Percentiles rank a stretch among this genome's conserved stretches.
Conservation (phyloP, 2,797 vertebrate genomes). For the Heteromormyrus szaboi region DNA sequence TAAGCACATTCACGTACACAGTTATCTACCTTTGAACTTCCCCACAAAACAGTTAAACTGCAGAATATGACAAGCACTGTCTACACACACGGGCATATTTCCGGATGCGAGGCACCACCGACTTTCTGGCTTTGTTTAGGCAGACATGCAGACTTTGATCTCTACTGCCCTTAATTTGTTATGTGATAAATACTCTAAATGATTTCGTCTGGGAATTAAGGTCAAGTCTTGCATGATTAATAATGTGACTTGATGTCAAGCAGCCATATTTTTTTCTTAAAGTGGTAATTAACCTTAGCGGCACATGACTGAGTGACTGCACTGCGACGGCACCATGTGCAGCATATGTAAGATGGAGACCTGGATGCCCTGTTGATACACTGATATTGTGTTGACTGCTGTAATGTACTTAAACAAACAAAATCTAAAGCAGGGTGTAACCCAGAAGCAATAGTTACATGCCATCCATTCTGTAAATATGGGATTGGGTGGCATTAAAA, state of each 20-base stretch:
- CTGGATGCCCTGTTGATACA: background rate
- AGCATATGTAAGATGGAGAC: background rate
- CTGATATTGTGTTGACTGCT: background rate
- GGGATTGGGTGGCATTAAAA: background rate
- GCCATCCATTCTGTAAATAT: background rate
- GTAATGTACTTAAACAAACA: background rate
- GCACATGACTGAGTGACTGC: background rate
- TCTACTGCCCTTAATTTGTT: background rate
- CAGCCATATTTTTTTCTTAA: background rate
- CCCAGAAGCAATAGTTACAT: background rate
- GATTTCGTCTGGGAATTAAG: background rate
- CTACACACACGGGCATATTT: constrained; percentile 6
- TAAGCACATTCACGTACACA: background rate
- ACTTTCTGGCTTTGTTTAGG: background rate
- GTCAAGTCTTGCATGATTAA: background rate
- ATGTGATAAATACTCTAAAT: background rate
- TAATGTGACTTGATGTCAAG: background rate
- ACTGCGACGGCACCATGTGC: background rate
- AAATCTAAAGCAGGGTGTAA: background rate
- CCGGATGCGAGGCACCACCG: background rate
- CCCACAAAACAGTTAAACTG: constrained; percentile 6
- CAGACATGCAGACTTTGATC: background rate
- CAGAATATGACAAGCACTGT: background rate
- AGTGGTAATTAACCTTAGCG: background rate
- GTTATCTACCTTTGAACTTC: background rate